phyloP scores from a whole-genome alignment of 2,888 invertebrate species.

The Drosophila silvestris region DNA sequence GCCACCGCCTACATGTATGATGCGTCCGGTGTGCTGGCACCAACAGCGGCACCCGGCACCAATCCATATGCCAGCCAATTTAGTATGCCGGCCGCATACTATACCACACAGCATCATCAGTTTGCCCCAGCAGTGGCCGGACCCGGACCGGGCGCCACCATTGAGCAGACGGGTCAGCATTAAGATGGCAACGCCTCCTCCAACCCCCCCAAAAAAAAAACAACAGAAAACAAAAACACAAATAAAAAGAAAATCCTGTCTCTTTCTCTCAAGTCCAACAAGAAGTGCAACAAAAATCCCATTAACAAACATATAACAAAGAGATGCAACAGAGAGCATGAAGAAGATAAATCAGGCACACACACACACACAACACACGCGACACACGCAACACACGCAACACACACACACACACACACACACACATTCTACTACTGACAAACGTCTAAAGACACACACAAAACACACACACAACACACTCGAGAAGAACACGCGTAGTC shows the following conservation, averaged over 20 bases:
- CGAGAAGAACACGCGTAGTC: constrained; percentile 3
- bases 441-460: constrained; percentile 2
- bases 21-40: constrained; percentile 83
- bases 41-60: constrained; percentile 82
- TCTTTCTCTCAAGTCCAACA: constrained; percentile 30
- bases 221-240: neutral
- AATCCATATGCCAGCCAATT: constrained; percentile 84
- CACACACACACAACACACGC: constrained; percentile 6
- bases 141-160: constrained; percentile 66
- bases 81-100: constrained; percentile 82
- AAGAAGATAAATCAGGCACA: constrained; percentile 14
- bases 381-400: neutral
- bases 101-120: constrained; percentile 81
- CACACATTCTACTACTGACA: constrained; percentile 5
- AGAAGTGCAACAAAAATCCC: constrained; percentile 11
- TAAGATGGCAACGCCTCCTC: constrained; percentile 28
- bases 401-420: constrained; percentile 1
- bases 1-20: constrained; percentile 83
- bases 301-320: constrained; percentile 2
- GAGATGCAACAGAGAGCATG: constrained; percentile 12
- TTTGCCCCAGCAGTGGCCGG: constrained; percentile 70
- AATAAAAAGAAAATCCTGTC: constrained; percentile 1
- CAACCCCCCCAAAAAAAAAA: neutral
- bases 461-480: constrained; percentile 4
- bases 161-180: constrained; percentile 69